phyloP scores from a whole-genome alignment of 2,888 invertebrate species.

The Allophyes oxyacanthae region DNA sequence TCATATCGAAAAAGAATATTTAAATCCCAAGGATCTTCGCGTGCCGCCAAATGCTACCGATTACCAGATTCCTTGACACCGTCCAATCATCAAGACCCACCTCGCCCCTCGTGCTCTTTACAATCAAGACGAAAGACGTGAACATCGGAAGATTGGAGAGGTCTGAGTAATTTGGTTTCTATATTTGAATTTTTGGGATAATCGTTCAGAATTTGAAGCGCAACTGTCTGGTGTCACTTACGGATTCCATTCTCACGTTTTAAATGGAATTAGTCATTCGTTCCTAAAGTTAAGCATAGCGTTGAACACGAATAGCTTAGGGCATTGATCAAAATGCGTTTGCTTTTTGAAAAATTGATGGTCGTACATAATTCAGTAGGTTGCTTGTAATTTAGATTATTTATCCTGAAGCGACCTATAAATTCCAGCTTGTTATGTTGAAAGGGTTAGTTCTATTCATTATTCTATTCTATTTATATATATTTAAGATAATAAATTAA shows the following conservation, averaged over 20 bases:
- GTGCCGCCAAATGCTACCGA: constrained; percentile 76
- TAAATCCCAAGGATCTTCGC: constrained; percentile 62
- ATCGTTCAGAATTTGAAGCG: constrained; percentile 51
- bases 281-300: constrained; percentile 43
- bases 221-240: constrained; percentile 65
- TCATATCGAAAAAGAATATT: constrained; percentile 48
- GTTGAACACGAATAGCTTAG: constrained; percentile 48
- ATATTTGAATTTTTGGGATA: constrained; percentile 48
- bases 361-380: constrained; percentile 52
- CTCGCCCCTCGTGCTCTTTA: not conserved
- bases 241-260: constrained; percentile 73
- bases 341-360: constrained; percentile 42
- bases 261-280: constrained; percentile 53
- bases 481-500: too few species aligned
- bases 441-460: too few species aligned
- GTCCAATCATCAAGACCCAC: constrained; percentile 35
- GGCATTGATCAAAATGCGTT: constrained; percentile 52
- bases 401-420: constrained; percentile 25
- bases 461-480: too few species aligned
- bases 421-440: constrained; percentile 12
- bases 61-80: constrained; percentile 75
- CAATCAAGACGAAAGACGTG: not conserved
- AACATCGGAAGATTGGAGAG: not conserved
- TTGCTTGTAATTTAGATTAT: constrained; percentile 47
- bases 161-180: constrained; percentile 37